These are phyloP conservation scores for Nemapogon koenigi DNA, from an alignment of 2,888 invertebrate species.

Conservation along the genomic window DNA sequence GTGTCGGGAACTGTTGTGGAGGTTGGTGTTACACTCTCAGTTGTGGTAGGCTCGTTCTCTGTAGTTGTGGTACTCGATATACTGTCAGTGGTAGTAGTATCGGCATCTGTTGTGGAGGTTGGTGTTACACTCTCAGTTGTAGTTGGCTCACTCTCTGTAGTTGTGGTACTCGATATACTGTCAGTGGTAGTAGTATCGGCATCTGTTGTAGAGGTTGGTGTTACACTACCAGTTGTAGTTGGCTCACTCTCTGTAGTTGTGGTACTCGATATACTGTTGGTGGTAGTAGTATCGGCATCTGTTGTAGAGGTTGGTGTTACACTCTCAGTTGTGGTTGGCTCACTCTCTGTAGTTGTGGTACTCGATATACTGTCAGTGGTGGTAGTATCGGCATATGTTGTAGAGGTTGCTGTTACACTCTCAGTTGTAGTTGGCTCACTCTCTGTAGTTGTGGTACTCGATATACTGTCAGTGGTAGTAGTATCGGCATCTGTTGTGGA, in stretches of 20 bases:
- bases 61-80: too few relatives aligned
- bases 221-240: not conserved
- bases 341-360: constrained; percentile 4
- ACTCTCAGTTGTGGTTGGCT: not conserved
- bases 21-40: constrained; percentile 5
- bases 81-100: not conserved
- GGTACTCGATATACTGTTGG: not conserved
- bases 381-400: not conserved
- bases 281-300: not conserved
- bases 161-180: too few relatives aligned
- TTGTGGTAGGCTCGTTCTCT: constrained; percentile 10
- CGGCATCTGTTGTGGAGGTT: not conserved
- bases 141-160: not conserved
- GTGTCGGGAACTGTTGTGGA: constrained; percentile 2
- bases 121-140: constrained; percentile 4
- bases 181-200: not conserved
- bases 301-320: too few relatives aligned
- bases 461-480: not conserved
- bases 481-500: not conserved
- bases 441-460: constrained; percentile 1
- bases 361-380: constrained; percentile 1
- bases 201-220: not conserved
- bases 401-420: not conserved
- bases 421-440: not conserved
- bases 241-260: too few relatives aligned